These are phyloP conservation scores for Triplophysa dalaica DNA, from an alignment of 2,113 vertebrate species.

Conservation along the genomic window DNA sequence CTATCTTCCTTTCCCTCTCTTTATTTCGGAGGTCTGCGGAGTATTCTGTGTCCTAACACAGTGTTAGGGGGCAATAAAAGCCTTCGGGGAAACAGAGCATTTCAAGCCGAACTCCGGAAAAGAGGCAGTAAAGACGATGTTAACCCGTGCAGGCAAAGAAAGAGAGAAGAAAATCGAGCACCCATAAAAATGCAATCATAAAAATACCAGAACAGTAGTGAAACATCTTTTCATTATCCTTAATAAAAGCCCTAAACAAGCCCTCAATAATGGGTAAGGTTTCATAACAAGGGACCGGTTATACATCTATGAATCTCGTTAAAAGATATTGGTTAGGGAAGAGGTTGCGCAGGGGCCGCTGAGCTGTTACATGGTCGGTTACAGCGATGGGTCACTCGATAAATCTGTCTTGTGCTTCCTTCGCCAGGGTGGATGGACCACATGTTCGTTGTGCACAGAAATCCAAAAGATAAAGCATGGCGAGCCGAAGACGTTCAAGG, in stretches of 20 bases:
- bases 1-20: slow-evolving; percentile 3
- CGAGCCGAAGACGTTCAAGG: background rate
- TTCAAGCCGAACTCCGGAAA: slow-evolving; percentile 69
- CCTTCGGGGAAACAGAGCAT: slow-evolving; percentile 66
- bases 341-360: slow-evolving; percentile 27
- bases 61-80: slow-evolving; percentile 69
- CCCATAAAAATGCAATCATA: slow-evolving; percentile 73
- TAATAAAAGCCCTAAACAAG: slow-evolving; percentile 64
- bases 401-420: slow-evolving; percentile 39
- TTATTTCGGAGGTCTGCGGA: slow-evolving; percentile 56
- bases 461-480: too few species aligned
- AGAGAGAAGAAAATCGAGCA: slow-evolving; percentile 60
- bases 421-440: slow-evolving; percentile 49
- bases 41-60: slow-evolving; percentile 66
- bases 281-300: slow-evolving; percentile 59
- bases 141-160: slow-evolving; percentile 58
- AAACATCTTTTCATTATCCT: slow-evolving; percentile 69
- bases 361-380: slow-evolving; percentile 9
- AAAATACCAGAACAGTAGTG: slow-evolving; percentile 74
- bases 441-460: slow-evolving; percentile 32
- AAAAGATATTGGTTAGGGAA: slow-evolving; percentile 43
- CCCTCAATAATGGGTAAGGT: slow-evolving; percentile 59
- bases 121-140: slow-evolving; percentile 66
- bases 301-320: slow-evolving; percentile 50
- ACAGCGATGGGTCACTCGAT: slow-evolving; percentile 37